Conservation (phyloP, 53 echinoderm and acorn worm genomes). For the Astropecten irregularis region DNA sequence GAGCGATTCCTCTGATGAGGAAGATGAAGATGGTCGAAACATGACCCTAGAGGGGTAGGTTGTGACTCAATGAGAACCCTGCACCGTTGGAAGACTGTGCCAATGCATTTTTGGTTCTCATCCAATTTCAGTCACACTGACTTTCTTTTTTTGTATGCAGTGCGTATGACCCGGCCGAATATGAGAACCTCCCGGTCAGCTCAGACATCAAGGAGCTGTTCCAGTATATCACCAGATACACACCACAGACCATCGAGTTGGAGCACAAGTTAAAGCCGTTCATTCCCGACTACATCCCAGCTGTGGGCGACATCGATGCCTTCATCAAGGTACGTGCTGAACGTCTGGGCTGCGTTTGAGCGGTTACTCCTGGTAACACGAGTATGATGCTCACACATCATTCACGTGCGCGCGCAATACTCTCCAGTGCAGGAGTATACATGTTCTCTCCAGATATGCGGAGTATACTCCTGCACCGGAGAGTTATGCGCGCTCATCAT, state of each 20-base stretch:
- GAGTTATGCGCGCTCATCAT: too few relatives aligned
- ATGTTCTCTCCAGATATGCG: too few relatives aligned
- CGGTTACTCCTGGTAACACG: too few relatives aligned
- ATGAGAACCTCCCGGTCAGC: constrained; percentile 89
- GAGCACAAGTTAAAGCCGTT: constrained; percentile 95
- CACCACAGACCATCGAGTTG: constrained; percentile 91
- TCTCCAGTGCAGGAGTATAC: too few relatives aligned
- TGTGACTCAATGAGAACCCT: too few relatives aligned
- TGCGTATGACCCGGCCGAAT: constrained; percentile 97
- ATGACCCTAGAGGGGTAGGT: constrained; percentile 66
- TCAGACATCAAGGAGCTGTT: constrained; percentile 98
- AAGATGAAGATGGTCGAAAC: constrained; percentile 76
- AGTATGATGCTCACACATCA: too few relatives aligned
- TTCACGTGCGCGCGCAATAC: too few relatives aligned
- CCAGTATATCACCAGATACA: constrained; percentile 98
- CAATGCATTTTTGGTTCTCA: too few relatives aligned
- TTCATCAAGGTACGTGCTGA: constrained; percentile 86
- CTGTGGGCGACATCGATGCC: constrained; percentile 98
- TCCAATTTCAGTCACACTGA: too few relatives aligned
- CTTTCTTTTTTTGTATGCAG: constrained; percentile 37
- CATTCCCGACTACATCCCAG: constrained; percentile 96
- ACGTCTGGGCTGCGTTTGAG: too few relatives aligned
- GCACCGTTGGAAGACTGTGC: too few relatives aligned
- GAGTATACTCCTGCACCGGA: too few relatives aligned
- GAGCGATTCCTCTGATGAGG: constrained; percentile 75